phyloP scores from a whole-genome alignment of 2,888 invertebrate species.

The Iselma pallidipennis region DNA sequence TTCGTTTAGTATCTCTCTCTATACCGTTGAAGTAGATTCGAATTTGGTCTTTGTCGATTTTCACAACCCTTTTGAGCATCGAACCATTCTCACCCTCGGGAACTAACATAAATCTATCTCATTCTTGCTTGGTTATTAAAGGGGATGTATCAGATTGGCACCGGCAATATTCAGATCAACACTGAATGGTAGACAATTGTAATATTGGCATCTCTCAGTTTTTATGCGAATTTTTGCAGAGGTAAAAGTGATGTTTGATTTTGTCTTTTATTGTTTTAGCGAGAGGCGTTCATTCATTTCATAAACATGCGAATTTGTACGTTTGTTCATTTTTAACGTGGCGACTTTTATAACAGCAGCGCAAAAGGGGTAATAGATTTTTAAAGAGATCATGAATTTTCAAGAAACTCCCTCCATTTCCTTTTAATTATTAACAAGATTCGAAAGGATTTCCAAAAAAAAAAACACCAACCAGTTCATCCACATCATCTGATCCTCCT shows the following conservation, averaged over 20 bases:
- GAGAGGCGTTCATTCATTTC: slow-evolving; percentile 25
- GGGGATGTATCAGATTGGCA: slow-evolving; percentile 33
- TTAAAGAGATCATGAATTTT: background rate
- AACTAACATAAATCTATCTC: slow-evolving; percentile 4
- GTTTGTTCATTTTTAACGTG: slow-evolving; percentile 1
- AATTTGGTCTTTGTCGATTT: slow-evolving; percentile 34
- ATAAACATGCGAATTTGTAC: slow-evolving; percentile 8
- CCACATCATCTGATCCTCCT: background rate
- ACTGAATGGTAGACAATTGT: slow-evolving; percentile 38
- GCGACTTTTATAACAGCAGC: background rate
- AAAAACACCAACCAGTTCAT: background rate
- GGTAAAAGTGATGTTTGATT: slow-evolving; percentile 53
- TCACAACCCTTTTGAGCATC: slow-evolving; percentile 20
- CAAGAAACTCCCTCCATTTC: background rate
- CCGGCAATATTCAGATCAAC: slow-evolving; percentile 9
- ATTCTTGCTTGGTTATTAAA: slow-evolving; percentile 32
- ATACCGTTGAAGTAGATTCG: slow-evolving; percentile 24
- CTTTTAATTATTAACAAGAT: background rate
- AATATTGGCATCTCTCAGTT: slow-evolving; percentile 50
- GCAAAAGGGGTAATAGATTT: background rate
- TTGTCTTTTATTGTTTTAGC: slow-evolving; percentile 49
- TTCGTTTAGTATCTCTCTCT: slow-evolving; percentile 35
- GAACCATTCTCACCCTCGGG: background rate
- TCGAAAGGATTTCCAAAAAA: background rate
- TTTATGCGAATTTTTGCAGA: slow-evolving; percentile 49